phyloP scores from a whole-genome alignment of 2,797 vertebrate genomes.

The Rhinichthys osculus region DNA sequence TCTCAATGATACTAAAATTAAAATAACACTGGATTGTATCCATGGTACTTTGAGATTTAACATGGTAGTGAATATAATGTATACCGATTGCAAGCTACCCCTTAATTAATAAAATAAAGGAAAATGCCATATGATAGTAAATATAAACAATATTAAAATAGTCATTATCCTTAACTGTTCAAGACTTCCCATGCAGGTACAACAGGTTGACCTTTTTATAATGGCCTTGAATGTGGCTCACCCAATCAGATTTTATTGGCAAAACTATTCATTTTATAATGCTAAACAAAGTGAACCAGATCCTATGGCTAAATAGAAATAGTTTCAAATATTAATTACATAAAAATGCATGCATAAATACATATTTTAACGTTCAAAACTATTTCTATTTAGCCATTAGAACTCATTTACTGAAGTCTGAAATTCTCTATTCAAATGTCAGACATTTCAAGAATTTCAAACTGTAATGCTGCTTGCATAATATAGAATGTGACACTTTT shows the following conservation, averaged over 20 bases:
- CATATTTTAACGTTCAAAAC: no score
- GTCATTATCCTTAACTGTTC: background rate
- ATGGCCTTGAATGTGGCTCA: background rate
- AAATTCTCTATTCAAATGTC: background rate
- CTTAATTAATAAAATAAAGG: background rate
- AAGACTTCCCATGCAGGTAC: background rate
- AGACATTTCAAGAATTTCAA: slow-evolving; percentile 34
- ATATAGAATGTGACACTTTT: slow-evolving; percentile 3
- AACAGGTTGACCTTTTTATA: background rate
- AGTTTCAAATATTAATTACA: background rate
- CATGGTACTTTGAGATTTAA: background rate
- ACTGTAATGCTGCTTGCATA: slow-evolving; percentile 1
- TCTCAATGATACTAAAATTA: background rate
- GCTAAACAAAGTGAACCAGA: background rate
- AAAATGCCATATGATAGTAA: no score
- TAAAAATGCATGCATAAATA: background rate
- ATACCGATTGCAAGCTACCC: background rate
- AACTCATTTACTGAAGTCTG: background rate
- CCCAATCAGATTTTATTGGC: background rate
- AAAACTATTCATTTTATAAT: background rate
- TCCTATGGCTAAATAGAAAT: background rate
- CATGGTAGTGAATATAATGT: background rate
- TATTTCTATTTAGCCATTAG: background rate
- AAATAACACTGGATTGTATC: background rate
- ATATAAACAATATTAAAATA: background rate